phyloP scores from a whole-genome alignment of 2,797 vertebrate species.

The Anguilla obscura region DNA sequence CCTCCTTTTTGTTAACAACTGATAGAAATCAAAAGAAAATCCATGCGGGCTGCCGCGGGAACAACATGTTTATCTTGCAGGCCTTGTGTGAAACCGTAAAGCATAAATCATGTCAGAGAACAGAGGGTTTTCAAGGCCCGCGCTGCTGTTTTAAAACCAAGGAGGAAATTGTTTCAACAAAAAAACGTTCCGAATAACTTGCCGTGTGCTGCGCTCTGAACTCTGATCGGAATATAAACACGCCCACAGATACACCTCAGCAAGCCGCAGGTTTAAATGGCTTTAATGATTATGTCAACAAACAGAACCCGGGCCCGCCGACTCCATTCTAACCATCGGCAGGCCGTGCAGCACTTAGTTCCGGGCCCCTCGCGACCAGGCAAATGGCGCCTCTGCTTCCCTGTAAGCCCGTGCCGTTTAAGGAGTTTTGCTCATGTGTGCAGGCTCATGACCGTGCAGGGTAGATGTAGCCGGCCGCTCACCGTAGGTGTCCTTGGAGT shows the following conservation, averaged over 20 bases:
- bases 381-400: neutral
- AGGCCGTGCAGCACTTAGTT: neutral
- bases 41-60: slow-evolving; percentile 37
- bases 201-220: slow-evolving; percentile 16
- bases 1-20: slow-evolving; percentile 40
- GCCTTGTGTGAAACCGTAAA: slow-evolving; percentile 45
- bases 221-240: slow-evolving; percentile 24
- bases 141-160: slow-evolving; percentile 30
- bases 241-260: neutral
- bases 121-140: slow-evolving; percentile 31
- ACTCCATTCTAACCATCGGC: neutral
- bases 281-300: slow-evolving; percentile 24
- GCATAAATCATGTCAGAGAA: slow-evolving; percentile 55
- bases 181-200: slow-evolving; percentile 38
- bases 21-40: slow-evolving; percentile 50
- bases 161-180: slow-evolving; percentile 41
- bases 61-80: slow-evolving; percentile 53
- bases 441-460: too few species aligned
- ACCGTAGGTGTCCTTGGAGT: slow-evolving; percentile 78
- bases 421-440: too few species aligned
- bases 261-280: slow-evolving; percentile 8
- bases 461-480: slow-evolving; percentile 46
- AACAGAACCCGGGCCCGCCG: neutral
- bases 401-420: neutral
- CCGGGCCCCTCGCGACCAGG: neutral